These are phyloP conservation scores for Acanthosepion pharaonis DNA, from an alignment of 2,888 invertebrate genomes.

Conservation along the genomic window DNA sequence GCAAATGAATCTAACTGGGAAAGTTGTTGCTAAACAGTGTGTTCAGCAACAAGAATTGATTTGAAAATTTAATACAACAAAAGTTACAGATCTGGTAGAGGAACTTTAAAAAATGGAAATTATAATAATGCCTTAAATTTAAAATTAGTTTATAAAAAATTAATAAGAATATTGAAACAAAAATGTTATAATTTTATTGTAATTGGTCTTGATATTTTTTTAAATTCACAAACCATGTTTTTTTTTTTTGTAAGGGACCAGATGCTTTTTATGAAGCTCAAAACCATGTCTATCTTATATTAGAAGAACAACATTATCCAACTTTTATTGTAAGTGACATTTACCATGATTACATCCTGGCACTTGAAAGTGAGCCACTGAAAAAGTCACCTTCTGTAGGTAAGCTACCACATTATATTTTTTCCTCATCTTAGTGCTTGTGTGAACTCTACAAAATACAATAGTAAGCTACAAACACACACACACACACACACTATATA, in stretches of 20 bases:
- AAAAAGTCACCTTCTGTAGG: constrained; percentile 23
- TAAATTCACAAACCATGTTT: background rate
- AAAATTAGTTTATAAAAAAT: no score
- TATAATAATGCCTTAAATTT: no score
- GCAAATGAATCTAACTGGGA: no score
- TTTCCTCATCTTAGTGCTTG: background rate
- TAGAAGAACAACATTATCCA: constrained; percentile 91
- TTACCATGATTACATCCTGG: constrained; percentile 79
- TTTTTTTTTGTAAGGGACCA: constrained; percentile 63
- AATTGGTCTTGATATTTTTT: background rate
- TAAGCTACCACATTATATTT: background rate
- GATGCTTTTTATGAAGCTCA: constrained; percentile 86
- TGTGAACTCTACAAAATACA: background rate
- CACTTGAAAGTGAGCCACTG: constrained; percentile 52
- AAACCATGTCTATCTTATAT: constrained; percentile 83
- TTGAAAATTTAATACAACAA: no score
- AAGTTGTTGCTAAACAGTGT: no score
- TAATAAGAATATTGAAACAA: no score
- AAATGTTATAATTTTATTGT: background rate
- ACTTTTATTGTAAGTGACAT: constrained; percentile 90
- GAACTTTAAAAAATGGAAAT: no score
- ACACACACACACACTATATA: no score
- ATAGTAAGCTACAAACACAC: background rate
- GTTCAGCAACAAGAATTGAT: no score
- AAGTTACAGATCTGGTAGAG: no score